Conservation (phyloP, 2,113 vertebrate species). For the Poeciliopsis turrubarensis region DNA sequence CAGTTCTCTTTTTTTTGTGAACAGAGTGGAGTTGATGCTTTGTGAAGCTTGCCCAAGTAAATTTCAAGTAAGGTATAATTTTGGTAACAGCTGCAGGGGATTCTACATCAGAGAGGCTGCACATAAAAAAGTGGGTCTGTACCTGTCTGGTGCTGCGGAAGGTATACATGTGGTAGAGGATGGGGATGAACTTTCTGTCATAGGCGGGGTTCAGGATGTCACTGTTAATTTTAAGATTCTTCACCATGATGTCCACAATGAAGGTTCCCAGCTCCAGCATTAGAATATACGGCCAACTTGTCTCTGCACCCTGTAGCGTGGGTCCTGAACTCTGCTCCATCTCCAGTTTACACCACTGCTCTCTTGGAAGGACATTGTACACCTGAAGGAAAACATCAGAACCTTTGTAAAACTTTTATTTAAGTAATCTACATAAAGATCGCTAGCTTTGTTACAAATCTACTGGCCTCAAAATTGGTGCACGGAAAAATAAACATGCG, state of each 20-base stretch:
- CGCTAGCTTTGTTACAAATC: not conserved
- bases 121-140: constrained; percentile 9
- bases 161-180: constrained; percentile 94
- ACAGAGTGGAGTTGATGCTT: too few relatives aligned
- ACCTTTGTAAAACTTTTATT: not conserved
- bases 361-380: constrained; percentile 79
- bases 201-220: constrained; percentile 68
- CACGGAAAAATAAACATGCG: not conserved
- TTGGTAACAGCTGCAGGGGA: not conserved
- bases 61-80: not conserved
- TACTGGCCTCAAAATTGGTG: constrained; percentile 9
- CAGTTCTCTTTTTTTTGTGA: too few relatives aligned
- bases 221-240: constrained; percentile 81
- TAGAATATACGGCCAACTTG: constrained; percentile 80
- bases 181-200: constrained; percentile 78
- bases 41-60: too few relatives aligned
- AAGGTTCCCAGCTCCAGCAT: constrained; percentile 85
- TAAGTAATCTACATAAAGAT: not conserved
- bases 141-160: constrained; percentile 90
- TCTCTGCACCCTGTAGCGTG: constrained; percentile 67
- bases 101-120: not conserved
- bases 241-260: constrained; percentile 89
- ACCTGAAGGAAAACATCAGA: constrained; percentile 65
- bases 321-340: constrained; percentile 71
- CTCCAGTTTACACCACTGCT: constrained; percentile 85